Evolutionary conservation across 2,888 invertebrate genomes (phyloP), one percentile per base, ranked within the genome.

Genomic region (Eupsilia transversa): DNA sequence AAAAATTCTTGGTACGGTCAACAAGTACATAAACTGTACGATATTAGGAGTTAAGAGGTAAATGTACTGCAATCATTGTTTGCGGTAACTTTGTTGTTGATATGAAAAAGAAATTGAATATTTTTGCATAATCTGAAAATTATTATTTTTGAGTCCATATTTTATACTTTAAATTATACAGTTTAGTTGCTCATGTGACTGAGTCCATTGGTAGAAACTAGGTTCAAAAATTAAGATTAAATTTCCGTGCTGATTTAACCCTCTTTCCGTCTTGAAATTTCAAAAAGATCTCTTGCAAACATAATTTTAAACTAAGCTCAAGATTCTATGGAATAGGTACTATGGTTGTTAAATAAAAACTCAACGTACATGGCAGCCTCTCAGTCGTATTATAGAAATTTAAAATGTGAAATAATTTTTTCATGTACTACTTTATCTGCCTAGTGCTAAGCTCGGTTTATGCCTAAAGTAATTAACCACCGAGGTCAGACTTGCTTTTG

Each of bases 51-150:
- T 52, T 82, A 87, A 79, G 83, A 65, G 38, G 46, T 71, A 61
- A 74, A 74, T 65, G 69, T 72, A 68, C 80, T 83, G 87, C 76
- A 59, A 74, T 46, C 57, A 61, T 77, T 65, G 46, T 61, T 67
- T 85, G 86, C 67, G 64, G 76, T 70, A 60, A 64, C 60, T 72
- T 77, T 79, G 76, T 85, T 84, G 67, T 80, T 74, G 52, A 72
- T 75, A 76, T 52, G 59, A 70, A 76, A 76, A 79, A 61, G 64
- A 75, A 79, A 72, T 82, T 74, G 57, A 79, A 86, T 86, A 86
- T 86, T 87, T 86, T 86, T 86, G 84, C 85, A 86, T 86, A 86
- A 77, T 84, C 66, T 77, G 77, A 74, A 65, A 78, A 68, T 78
- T 77, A 77, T 75, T 83, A 79, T 78, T 84, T 84, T 87, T 66